Evolutionary conservation across 2,797 vertebrate genomes (phyloP), one percentile per base, ranked within the genome.

Genomic region (Hippopotamyrus pictus): DNA sequence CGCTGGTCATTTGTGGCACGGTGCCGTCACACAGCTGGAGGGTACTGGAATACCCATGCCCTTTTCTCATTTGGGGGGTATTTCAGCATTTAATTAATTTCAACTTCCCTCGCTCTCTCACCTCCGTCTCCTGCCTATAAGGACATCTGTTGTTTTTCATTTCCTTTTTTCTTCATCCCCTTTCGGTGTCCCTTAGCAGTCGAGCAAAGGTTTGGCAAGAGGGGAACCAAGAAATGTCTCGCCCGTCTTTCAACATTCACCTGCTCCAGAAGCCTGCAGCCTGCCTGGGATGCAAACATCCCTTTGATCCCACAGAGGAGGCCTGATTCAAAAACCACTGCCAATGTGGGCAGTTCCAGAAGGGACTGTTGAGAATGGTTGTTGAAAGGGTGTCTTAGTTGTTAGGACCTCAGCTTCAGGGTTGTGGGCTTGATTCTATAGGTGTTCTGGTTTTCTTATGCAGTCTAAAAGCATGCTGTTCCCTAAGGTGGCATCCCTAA

Each of bases 61-160:
- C 54, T 14, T 4, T 48, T 69, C 59, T 76, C 50, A 53, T 86
- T 76, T 65, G 33, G 37, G 88, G 48, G 83, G 57, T 7, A 37
- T 86, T 89, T 89, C 62, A 44, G 83, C 83, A 51, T 54, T 65
- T 89, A 89, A 89, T 89, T 51, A 86, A 62, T 59, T 50, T 85
- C 41, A 65, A 29, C 88, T 79, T 65, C 29, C 48, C 83, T 53
- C 48, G 29, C 46, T 53, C 59, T 85, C 8, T 33, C 37, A 5
- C 53, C 79, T 50, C 50, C 8, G 7, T 29, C 29, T 37, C 73
- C 88, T 62, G 54, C 88, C 57, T 89, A 86, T 50, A 89, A 51
- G 46, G 53, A 86, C 88, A 86, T 89, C 88, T 89, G 88, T 89
- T 89, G 82, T 89, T 86, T 85, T 65, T 51, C 82, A 33, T 29